Evolutionary conservation across 1,140 invertebrate species (phyloP), one percentile per base, ranked within the genome.

Genomic region (Colletes latitarsis): DNA sequence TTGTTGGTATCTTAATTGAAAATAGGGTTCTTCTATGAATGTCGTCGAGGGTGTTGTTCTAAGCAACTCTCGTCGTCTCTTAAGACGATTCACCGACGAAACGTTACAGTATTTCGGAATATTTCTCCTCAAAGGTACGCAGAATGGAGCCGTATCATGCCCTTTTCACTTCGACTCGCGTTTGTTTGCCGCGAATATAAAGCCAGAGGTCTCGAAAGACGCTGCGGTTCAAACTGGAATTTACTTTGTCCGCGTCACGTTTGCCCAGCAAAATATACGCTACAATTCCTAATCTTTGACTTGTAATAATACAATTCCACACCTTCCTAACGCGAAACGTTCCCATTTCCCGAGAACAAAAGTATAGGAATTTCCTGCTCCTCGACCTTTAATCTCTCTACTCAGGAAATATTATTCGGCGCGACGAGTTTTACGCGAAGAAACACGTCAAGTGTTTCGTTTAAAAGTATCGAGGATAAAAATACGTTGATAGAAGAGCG

Each of bases 11-110:
- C 30, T 30, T 30, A 30, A 30, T 30, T 30, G 30, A 30, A 30
- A 30, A 30, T 30, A 30, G 30, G 30, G 30, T 30, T 30, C 30
- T 30, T 30, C 30, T 2, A 30, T 30, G 2, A 30, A 30, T 2
- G 30, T 30, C 17, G 4, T 10, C 41, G 39, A 15, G 14, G n/a
- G 53, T 6, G 30, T 58, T 17, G 17, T 30, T n/a, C 46, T 6
- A 64, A 52, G 46, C 66, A 21, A 21, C 60, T 39, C 58, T 6
- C 53, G 39, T 4, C 21, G 10, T 41, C 41, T 69, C 66, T 60
- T 60, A 68, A 9, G 30, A 17, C 46, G 46, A 77, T 70, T 63
- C 21, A 43, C 53, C 21, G 66, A 2, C n/a, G 64, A 66, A 75
- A 53, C 46, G 21, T 6, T 17, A 41, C 15, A 53, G 49, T 8